phyloP scores from a whole-genome alignment of 2,888 invertebrate species.

The Lysandra coridon region DNA sequence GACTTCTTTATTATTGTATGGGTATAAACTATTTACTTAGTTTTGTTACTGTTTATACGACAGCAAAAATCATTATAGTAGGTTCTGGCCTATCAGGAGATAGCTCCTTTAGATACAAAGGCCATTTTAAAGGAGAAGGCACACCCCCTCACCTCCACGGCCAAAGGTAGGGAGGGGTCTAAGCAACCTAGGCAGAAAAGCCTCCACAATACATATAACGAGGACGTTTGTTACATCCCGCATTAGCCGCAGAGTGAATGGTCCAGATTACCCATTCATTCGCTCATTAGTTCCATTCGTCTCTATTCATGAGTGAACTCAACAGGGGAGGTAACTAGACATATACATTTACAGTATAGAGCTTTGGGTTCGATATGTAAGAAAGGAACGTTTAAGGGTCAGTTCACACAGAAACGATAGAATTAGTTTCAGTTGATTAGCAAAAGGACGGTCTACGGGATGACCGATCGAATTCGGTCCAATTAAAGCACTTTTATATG shows the following conservation, averaged over 20 bases:
- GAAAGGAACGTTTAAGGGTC: background rate
- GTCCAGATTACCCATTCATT: constrained; percentile 36
- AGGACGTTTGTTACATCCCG: background rate
- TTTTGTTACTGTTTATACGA: too few species aligned
- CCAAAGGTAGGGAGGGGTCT: background rate
- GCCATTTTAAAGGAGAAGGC: too few species aligned
- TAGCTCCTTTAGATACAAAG: too few species aligned
- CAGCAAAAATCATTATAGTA: too few species aligned
- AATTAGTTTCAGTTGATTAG: background rate
- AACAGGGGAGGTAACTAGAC: background rate
- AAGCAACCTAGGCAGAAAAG: background rate
- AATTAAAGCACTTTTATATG: too few species aligned
- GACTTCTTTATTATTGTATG: too few species aligned
- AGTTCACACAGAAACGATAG: background rate
- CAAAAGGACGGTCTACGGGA: too few species aligned
- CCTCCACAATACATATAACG: background rate
- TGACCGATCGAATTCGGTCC: too few species aligned
- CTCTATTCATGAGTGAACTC: constrained; percentile 37
- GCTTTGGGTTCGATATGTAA: background rate
- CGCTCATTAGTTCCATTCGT: constrained; percentile 38
- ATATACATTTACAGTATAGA: background rate
- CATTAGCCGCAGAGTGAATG: constrained; percentile 32
- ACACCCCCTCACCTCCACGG: too few species aligned
- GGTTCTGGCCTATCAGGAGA: too few species aligned
- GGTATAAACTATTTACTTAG: too few species aligned